Conservation (phyloP, 1,140 invertebrate genomes). For the Drosophila oshimai region DNA sequence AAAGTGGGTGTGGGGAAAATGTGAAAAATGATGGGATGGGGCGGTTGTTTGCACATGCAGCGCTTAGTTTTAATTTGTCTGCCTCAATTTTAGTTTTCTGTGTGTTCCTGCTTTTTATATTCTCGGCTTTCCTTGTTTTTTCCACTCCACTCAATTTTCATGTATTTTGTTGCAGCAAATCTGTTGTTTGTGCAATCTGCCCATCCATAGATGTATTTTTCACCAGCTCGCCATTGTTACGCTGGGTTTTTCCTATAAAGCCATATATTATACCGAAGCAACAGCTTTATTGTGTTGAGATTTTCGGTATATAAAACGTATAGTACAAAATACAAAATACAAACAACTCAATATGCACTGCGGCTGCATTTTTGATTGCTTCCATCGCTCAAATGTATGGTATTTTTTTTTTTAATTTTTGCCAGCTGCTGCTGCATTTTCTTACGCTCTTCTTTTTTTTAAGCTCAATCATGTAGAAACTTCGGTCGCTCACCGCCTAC, state of each 20-base stretch:
- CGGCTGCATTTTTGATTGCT: constrained; percentile 58
- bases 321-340: constrained; percentile 55
- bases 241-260: constrained; percentile 17
- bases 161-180: constrained; percentile 61
- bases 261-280: constrained; percentile 17
- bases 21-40: constrained; percentile 1
- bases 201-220: constrained; percentile 26
- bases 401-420: constrained; percentile 33
- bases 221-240: constrained; percentile 51
- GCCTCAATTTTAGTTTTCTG: constrained; percentile 50
- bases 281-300: constrained; percentile 69
- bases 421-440: not conserved
- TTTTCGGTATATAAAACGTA: constrained; percentile 46
- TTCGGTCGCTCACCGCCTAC: constrained; percentile 2
- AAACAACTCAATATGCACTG: constrained; percentile 64
- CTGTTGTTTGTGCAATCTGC: constrained; percentile 52
- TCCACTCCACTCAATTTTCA: constrained; percentile 10
- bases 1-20: not conserved
- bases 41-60: constrained; percentile 68
- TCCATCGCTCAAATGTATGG: constrained; percentile 37
- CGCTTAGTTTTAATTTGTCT: constrained; percentile 80
- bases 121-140: not conserved
- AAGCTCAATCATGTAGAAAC: not conserved
- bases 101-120: constrained; percentile 25
- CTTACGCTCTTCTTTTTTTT: constrained; percentile 1